Percentiles rank a stretch among this genome's conserved stretches.
phyloP scores from a whole-genome alignment of 2,797 vertebrate species.

The Pyrocephalus nanus region DNA sequence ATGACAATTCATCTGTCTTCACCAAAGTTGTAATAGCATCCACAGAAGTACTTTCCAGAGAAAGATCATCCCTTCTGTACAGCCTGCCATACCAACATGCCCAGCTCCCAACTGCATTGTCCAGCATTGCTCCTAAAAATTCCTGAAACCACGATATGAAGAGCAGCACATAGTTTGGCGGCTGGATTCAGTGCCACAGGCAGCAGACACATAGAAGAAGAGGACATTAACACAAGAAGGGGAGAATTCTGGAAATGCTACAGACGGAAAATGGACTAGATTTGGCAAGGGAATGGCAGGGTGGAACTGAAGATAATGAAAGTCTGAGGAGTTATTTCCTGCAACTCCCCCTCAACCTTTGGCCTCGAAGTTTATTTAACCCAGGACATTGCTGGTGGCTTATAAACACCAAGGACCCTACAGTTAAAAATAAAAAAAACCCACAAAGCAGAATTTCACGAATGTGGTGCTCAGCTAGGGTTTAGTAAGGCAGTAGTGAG shows the following conservation, averaged over 20 bases:
- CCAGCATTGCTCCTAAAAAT: not conserved
- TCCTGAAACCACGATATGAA: not conserved
- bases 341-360: conserved; percentile 32
- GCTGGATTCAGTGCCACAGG: not conserved
- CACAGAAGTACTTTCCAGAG: not conserved
- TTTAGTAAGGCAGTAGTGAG: not conserved
- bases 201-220: not conserved
- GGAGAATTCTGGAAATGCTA: not conserved
- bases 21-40: not conserved
- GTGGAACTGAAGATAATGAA: conserved; percentile 60
- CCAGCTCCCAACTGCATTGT: not conserved
- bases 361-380: conserved; percentile 65
- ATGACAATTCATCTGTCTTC: not conserved
- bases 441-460: conserved; percentile 16
- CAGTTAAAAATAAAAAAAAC: conserved; percentile 34
- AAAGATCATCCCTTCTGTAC: not conserved
- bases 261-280: not conserved
- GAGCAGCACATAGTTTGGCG: not conserved
- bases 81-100: not conserved
- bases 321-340: conserved; percentile 66
- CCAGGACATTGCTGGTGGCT: conserved; percentile 26
- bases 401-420: conserved; percentile 22
- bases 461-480: not conserved
- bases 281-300: conserved; percentile 44
- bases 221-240: not conserved